Evolutionary conservation across 2,113 vertebrate species (phyloP).

Genomic region (Ameiurus melas): DNA sequence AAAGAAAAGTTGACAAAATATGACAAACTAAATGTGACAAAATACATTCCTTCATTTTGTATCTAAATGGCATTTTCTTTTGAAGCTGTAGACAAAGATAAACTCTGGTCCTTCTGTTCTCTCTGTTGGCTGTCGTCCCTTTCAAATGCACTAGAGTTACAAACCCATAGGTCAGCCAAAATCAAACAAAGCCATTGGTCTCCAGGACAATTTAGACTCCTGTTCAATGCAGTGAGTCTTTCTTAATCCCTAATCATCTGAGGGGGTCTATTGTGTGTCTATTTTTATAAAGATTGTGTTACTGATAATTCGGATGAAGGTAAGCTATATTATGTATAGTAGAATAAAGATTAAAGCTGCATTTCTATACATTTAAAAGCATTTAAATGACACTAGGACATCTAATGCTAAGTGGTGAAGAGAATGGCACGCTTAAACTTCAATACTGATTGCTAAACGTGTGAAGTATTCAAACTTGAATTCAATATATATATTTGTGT

Average conservation of each 20-base stretch:
- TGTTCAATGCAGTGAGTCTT: background rate
- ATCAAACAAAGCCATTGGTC: background rate
- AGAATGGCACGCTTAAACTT: background rate
- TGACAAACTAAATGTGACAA: no score
- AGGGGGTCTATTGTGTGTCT: background rate
- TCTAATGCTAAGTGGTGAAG: background rate
- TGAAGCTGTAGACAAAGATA: background rate
- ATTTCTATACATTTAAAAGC: background rate
- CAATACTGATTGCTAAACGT: background rate
- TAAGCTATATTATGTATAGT: background rate
- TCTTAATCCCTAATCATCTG: background rate
- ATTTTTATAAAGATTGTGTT: background rate
- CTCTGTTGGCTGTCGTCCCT: background rate
- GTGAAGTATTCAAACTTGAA: background rate
- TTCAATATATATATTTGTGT: background rate
- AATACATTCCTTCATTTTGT: background rate
- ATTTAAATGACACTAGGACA: background rate
- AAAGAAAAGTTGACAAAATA: background rate
- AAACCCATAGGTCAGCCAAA: constrained; percentile 27
- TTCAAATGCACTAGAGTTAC: constrained; percentile 32
- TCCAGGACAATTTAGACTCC: background rate
- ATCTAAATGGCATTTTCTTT: background rate
- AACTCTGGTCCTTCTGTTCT: background rate
- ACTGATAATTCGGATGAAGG: background rate
- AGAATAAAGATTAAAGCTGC: background rate